Base-by-base conservation (phyloP, 1,140 invertebrate species). In the Procambarus virginalis region DNA sequence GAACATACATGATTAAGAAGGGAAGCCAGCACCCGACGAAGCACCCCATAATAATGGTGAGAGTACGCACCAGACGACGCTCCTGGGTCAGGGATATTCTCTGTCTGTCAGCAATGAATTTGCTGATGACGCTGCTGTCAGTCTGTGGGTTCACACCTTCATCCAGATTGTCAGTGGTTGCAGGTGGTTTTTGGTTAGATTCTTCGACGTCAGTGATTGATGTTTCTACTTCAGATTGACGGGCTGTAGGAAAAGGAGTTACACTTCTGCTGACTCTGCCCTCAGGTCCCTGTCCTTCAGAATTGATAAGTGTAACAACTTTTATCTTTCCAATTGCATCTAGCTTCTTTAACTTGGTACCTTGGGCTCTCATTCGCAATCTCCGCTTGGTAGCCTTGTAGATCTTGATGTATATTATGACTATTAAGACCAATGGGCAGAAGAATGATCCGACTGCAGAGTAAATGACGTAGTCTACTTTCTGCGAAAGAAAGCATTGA, bases 361-460 rank as follows among this genome's bases (percentile, higher is more conserved):
- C 64, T 17, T 68, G 4, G 14, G 64, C 64, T 17, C 64, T 10
- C 20, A 17, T 17, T 17, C 64, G 8, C 1, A 1, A 97, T 94
- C 93, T 97, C 97, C 5, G 97, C 77, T 97, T 95, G 0, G 97
- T 98, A 0, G 98, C 97, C 90, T 98, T 95, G 93, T 97, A 99
- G 92, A 99, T 99, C 94, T 98, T 97, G 49, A 98, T 95, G 93
- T 99, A 99, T 10, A 99, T 98, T 91, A 98, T 96, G 51, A 97
- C 97, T 97, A 99, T 99, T 92, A 99, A 97, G 48, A 97, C 94
- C 85, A 99, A 94, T 0, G 98, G 98, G 92, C 99, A 98, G 94
- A 97, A 99, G 94, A 99, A 99, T 0, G 98, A 98, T 12, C 98
- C 98, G 17, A 98, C 95, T 0, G 98, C 96, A 0, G 98, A 99